Base-by-base conservation (phyloP, 2,888 invertebrate species). In the Pandemis corylana region DNA sequence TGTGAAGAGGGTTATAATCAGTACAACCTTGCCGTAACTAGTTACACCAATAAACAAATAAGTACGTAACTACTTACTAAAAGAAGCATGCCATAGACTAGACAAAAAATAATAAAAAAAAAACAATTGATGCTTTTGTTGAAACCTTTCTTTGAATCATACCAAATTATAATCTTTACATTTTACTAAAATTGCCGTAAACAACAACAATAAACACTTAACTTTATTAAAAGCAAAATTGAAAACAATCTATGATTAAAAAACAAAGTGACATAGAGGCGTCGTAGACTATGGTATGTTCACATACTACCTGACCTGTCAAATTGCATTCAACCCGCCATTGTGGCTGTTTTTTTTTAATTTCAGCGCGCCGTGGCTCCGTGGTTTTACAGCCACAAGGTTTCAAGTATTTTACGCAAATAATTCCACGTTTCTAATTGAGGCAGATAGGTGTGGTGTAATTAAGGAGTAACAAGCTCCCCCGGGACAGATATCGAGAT, bases 391-490 rank as follows among this genome's bases (percentile, higher is more conserved):
- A 79, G 79, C 84, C 85, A 84, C 82, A 83, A 84, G 83, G 84
- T 84, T 80, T 79, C 78, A 83, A 82, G 79, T 79, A 74, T 73
- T 59, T 59, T 59, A 78, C 80, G 84, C 87, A 90, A 91, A 90
- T 85, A 90, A 85, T 80, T 85, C 83, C 79, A 78, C 76, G 80
- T 79, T 83, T 82, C 87, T 91, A 90, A 92, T 91, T 91, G 89
- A 87, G 85, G 82, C 82, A 88, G 89, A 90, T 90, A 91, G 91
- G 91, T 92, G 89, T 85, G 81, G 82, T 82, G 85, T 92, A 91
- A 92, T 93, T 92, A 92, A 85, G 83, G 83, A 85, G 87, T 93
- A 92, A 93, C 89, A 84, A 91, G 88, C 81, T 87, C 93, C 90
- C 87, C 63, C 59, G 70, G 76, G 74, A 46, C 78, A 81, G 85